Base-by-base conservation (phyloP, 2,113 vertebrate genomes). In the Callipepla squamata region DNA sequence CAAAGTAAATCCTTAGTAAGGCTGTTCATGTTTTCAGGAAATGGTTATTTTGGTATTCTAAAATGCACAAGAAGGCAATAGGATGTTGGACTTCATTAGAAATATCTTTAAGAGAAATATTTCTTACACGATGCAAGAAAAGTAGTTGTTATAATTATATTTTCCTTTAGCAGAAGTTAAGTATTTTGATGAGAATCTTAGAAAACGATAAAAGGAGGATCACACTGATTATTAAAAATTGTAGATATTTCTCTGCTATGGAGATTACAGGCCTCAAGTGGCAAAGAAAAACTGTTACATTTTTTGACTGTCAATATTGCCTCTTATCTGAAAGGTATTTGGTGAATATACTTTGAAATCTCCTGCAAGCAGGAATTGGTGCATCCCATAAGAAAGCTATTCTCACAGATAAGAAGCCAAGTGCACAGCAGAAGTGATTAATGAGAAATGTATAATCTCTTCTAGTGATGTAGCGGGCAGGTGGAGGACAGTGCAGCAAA, bases 361-460 rank as follows among this genome's bases (percentile, higher is more conserved):
- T 95, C 76, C 70, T 85, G 80, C 70, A 95, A 72, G 26, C 59
- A 48, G 84, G 36, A 91, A 32, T 17, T 67, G 34, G 34, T 78
- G 55, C 51, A 79, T 75, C 45, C 83, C 91, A 38, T 59, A 80
- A 93, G 78, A 96, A 96, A 85, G 51, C 48, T 69, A 12, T 92
- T 95, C 61, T 80, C 65, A n/a, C 42, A 88, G 87, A 97, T 96
- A 96, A 96, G 87, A 84, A 85, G 57, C 57, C 72, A 86, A 85
- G 30, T 30, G 53, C 63, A 79, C 34, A 72, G 95, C 87, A 79
- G 79, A 87, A 58, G 77, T 96, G 93, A 95, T 93, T 85, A 97
- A 94, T 4, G 38, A 89, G 55, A 79, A 88, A 87, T 25, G 26
- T 45, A 66, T 91, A 83, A 80, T 85, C 70, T 92, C 59, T 77